These are phyloP conservation scores for Cygnus olor DNA, from an alignment of 2,797 vertebrate species.

Conservation along the genomic window DNA sequence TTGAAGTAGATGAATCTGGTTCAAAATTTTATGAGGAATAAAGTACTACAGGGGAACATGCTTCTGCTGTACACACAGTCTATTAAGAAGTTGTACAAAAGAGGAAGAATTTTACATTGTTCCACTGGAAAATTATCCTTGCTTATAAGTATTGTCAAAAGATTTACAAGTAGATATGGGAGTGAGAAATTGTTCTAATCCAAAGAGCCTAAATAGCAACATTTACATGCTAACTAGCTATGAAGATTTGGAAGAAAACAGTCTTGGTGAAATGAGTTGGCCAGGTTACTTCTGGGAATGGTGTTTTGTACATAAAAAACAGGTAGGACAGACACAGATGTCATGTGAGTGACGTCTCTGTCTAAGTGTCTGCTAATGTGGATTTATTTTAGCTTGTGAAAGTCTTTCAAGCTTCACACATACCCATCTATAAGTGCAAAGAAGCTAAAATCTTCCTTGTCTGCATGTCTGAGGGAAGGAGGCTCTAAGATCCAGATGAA, in stretches of 20 bases:
- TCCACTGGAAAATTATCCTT: background rate
- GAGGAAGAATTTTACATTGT: background rate
- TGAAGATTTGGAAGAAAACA: background rate
- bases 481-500: background rate
- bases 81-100: background rate
- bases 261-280: background rate
- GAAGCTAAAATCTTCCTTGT: background rate
- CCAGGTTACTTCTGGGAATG: background rate
- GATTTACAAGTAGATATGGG: background rate
- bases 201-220: background rate
- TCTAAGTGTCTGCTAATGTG: background rate
- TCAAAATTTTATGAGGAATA: constrained; percentile 18
- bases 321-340: background rate
- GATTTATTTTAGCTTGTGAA: background rate
- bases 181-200: background rate
- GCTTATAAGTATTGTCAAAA: background rate
- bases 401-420: background rate
- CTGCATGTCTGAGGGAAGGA: background rate
- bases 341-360: background rate
- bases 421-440: background rate
- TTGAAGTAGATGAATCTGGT: background rate
- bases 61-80: background rate
- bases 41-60: background rate
- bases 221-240: background rate
- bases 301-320: background rate